These are phyloP conservation scores for Osmoderma eremita DNA, from an alignment of 2,888 invertebrate genomes.

Conservation along the genomic window DNA sequence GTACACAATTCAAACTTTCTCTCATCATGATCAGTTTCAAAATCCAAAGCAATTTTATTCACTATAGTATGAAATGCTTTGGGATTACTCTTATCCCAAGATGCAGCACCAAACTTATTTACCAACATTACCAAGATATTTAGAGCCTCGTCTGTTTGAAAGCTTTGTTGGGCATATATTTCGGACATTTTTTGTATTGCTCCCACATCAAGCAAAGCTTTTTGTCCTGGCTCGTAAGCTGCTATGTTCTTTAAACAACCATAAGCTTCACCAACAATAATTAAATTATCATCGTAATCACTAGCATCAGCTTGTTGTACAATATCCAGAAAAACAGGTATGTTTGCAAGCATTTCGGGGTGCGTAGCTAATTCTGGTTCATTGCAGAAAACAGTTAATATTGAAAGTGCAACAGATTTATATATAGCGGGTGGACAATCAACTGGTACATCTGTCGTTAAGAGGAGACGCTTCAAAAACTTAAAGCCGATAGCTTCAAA, in stretches of 20 bases:
- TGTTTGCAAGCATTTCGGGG: constrained; percentile 83
- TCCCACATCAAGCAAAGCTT: constrained; percentile 79
- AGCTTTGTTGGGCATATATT: constrained; percentile 87
- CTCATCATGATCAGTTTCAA: constrained; percentile 88
- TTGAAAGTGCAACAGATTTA: constrained; percentile 89
- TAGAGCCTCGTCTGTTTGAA: constrained; percentile 89
- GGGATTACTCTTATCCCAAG: constrained; percentile 81
- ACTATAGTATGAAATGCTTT: constrained; percentile 84
- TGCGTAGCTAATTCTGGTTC: constrained; percentile 83
- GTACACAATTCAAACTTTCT: constrained; percentile 89
- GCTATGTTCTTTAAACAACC: constrained; percentile 85
- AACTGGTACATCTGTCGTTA: constrained; percentile 79
- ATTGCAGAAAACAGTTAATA: constrained; percentile 86
- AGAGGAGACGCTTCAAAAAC: constrained; percentile 83
- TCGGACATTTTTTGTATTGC: constrained; percentile 85
- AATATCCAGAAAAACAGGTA: constrained; percentile 85
- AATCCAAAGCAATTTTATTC: constrained; percentile 85
- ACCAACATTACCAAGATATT: constrained; percentile 80
- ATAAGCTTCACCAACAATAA: constrained; percentile 87
- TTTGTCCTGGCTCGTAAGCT: constrained; percentile 80
- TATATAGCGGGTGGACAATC: constrained; percentile 91
- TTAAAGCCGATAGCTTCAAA: constrained; percentile 91
- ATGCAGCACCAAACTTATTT: constrained; percentile 74
- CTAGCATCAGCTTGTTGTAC: constrained; percentile 86
- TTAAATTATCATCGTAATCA: constrained; percentile 86